Conservation (phyloP, 2,797 vertebrate species). For the Spea hammondii region DNA sequence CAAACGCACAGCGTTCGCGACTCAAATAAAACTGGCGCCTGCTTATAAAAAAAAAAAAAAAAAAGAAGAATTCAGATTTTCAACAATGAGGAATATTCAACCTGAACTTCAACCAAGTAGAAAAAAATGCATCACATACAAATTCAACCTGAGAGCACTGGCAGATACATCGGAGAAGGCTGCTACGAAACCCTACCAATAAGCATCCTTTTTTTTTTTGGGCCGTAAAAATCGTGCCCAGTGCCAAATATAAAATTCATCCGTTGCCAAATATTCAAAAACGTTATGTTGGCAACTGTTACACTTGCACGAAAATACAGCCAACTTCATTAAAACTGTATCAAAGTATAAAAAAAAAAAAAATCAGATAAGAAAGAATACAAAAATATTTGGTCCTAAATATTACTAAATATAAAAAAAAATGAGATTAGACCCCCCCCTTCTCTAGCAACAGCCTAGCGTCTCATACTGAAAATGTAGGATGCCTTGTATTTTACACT, state of each 20-base stretch:
- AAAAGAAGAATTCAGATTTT: constrained; percentile 31
- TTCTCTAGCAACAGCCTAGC: constrained; percentile 18
- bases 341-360: constrained; percentile 10
- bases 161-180: constrained; percentile 34
- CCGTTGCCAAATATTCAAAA: constrained; percentile 12
- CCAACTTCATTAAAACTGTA: neutral
- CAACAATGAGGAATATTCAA: constrained; percentile 31
- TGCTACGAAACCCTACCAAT: constrained; percentile 47
- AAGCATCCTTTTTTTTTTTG: constrained; percentile 1
- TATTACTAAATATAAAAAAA: constrained; percentile 4
- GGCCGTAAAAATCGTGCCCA: constrained; percentile 23
- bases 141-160: constrained; percentile 46
- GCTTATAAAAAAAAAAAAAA: constrained; percentile 59
- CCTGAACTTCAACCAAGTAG: constrained; percentile 27
- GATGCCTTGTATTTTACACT: constrained; percentile 41
- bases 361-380: neutral
- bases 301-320: neutral
- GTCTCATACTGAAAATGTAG: constrained; percentile 25
- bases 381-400: constrained; percentile 14
- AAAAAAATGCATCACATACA: constrained; percentile 36
- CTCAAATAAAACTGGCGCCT: constrained; percentile 75
- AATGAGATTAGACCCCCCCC: neutral
- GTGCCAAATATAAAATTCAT: constrained; percentile 31
- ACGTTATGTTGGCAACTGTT: constrained; percentile 7
- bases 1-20: constrained; percentile 92